Evolutionary conservation across 1,140 invertebrate genomes (phyloP).

Genomic region (Zaprionus ornatus): DNA sequence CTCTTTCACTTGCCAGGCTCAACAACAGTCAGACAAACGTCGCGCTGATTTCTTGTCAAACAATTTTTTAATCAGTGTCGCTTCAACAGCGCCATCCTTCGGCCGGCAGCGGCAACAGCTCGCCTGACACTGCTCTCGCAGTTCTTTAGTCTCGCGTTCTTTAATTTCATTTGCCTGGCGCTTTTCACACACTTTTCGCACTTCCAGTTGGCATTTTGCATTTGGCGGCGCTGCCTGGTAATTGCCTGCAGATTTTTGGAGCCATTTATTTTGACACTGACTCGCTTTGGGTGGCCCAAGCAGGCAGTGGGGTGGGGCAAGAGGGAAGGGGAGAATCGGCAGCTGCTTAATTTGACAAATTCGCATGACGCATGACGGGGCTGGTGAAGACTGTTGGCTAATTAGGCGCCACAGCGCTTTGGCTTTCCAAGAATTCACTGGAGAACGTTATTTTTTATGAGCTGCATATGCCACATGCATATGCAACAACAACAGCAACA

Average conservation of each 20-base stretch:
- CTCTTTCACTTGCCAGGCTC: background rate
- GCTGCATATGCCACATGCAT: conserved; percentile 31
- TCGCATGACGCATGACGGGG: conserved; percentile 61
- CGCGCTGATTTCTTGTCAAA: conserved; percentile 81
- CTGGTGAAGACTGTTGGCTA: conserved; percentile 41
- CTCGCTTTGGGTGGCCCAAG: conserved; percentile 5
- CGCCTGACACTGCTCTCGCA: background rate
- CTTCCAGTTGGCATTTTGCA: conserved; percentile 29
- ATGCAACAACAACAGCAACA: conserved; percentile 4
- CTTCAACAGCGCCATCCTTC: conserved; percentile 62
- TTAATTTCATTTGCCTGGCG: conserved; percentile 64
- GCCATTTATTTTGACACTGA: conserved; percentile 65
- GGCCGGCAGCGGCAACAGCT: background rate
- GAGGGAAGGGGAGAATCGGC: background rate
- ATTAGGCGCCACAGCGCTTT: conserved; percentile 61
- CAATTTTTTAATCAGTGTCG: conserved; percentile 83
- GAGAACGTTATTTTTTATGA: conserved; percentile 62
- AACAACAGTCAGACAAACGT: conserved; percentile 59
- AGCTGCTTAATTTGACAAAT: conserved; percentile 78
- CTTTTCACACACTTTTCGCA: conserved; percentile 13
- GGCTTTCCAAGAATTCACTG: conserved; percentile 54
- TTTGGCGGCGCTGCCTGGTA: conserved; percentile 50
- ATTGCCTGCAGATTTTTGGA: conserved; percentile 73
- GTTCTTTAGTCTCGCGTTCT: conserved; percentile 32
- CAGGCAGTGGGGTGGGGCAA: background rate